A percentile compares a stretch with the other conserved stretches of the same genome.
Conservation (phyloP, 1,140 invertebrate species). For the Drosophila sp. region DNA sequence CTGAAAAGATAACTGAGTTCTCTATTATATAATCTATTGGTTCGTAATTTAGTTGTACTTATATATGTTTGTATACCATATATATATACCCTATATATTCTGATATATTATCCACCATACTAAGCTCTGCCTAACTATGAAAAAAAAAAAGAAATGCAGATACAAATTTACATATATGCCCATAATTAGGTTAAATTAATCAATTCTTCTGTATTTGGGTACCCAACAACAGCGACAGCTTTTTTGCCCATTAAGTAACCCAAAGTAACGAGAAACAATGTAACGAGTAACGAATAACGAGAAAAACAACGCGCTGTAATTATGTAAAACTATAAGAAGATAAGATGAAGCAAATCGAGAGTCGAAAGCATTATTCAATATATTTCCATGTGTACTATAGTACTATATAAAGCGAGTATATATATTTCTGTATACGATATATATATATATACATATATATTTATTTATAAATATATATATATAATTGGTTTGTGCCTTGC, state of each 20-base stretch:
- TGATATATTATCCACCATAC: background rate
- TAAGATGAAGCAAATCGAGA: background rate
- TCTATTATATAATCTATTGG: conserved; percentile 45
- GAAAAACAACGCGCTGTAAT: conserved; percentile 31
- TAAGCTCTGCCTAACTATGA: conserved; percentile 15
- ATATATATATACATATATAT: conserved; percentile 22
- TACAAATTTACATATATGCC: too few species aligned
- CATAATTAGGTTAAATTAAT: too few species aligned
- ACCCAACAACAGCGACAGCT: conserved; percentile 4
- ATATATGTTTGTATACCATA: conserved; percentile 20
- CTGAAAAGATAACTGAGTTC: conserved; percentile 50
- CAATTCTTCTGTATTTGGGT: conserved; percentile 6
- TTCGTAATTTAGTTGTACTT: conserved; percentile 48
- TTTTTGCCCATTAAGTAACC: conserved; percentile 18
- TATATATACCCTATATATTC: conserved; percentile 5
- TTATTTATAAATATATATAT: conserved; percentile 28
- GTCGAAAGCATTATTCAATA: conserved; percentile 12
- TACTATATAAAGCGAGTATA: conserved; percentile 2
- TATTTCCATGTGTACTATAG: conserved; percentile 22
- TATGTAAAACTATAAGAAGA: conserved; percentile 30
- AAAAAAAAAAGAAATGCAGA: background rate
- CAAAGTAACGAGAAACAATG: conserved; percentile 21
- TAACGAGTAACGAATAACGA: conserved; percentile 23
- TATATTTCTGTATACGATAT: conserved; percentile 18
- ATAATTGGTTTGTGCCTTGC: conserved; percentile 34